phyloP scores from a whole-genome alignment of 2,888 invertebrate genomes.

The Lycia hirtaria region DNA sequence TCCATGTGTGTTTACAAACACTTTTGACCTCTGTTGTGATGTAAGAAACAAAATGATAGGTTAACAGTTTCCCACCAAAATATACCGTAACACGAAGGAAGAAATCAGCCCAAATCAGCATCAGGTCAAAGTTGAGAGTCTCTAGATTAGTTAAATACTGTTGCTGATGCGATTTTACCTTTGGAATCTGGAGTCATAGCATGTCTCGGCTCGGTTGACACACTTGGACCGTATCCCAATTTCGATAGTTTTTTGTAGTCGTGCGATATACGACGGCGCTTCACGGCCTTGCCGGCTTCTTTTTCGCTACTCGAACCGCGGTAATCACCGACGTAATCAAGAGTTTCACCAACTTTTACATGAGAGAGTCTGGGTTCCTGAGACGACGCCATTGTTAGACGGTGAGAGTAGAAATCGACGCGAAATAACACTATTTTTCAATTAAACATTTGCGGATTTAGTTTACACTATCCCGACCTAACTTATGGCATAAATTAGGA shows the following conservation, averaged over 20 bases:
- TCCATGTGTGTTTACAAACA: slow-evolving; percentile 80
- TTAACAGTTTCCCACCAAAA: slow-evolving; percentile 82
- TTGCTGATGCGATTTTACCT: slow-evolving; percentile 57
- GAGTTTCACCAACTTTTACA: slow-evolving; percentile 79
- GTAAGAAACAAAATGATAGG: slow-evolving; percentile 75
- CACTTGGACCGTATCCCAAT: slow-evolving; percentile 78
- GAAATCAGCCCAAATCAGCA: slow-evolving; percentile 10
- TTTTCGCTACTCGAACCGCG: slow-evolving; percentile 61
- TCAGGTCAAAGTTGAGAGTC: slow-evolving; percentile 10
- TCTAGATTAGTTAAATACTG: slow-evolving; percentile 10
- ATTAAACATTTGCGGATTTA: slow-evolving; percentile 64
- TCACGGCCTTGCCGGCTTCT: slow-evolving; percentile 74
- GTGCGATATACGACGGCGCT: slow-evolving; percentile 77
- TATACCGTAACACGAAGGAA: slow-evolving; percentile 36
- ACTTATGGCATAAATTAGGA: slow-evolving; percentile 53
- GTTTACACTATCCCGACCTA: slow-evolving; percentile 56
- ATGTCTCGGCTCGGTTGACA: slow-evolving; percentile 73
- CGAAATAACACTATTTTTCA: slow-evolving; percentile 63
- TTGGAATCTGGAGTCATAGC: slow-evolving; percentile 66
- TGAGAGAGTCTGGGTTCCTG: slow-evolving; percentile 72
- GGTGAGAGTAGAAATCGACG: slow-evolving; percentile 64
- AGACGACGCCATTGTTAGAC: slow-evolving; percentile 83
- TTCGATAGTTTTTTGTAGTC: slow-evolving; percentile 78
- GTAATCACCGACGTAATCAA: slow-evolving; percentile 63
- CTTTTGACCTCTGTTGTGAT: slow-evolving; percentile 77